Evolutionary conservation across 37 sponge, comb jelly and placozoan genomes (phyloP), one percentile per base, ranked within the genome.

Genomic region (Haliclona indistincta): DNA sequence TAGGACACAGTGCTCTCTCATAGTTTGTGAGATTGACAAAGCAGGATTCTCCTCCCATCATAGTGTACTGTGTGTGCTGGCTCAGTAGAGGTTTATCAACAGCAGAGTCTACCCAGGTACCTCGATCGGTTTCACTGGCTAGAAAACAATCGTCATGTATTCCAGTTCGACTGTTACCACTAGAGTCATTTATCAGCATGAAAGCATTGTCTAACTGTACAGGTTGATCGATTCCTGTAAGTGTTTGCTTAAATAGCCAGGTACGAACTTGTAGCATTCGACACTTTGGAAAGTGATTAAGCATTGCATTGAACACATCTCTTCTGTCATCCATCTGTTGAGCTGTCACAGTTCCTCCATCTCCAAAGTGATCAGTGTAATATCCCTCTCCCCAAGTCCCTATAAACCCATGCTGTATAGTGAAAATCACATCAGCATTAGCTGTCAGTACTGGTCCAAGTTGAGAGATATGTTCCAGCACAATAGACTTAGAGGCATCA

Each of bases 331-430:
- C 17, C 67, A 40, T 38, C 67, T 66, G 67, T 1, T 32, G 22
- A 36, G 67, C 38, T 40, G 10, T 19, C 11, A 66, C 3, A 36
- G 1, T 66, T 25, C 67, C 67, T 37, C 22, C 15, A 66, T 66
- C 67, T 40, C 67, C 67, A 66, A 66, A 66, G 67, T 37, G 22
- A 3, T 66, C 67, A 37, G 67, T 66, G 40, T 66, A 66, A 41
- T 35, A 66, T 38, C 67, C 67, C 38, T 66, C 67, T 40, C 67
- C 67, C 67, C 67, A 66, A 7, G 67, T 66, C 13, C 67, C 67
- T n/a, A 66, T 66, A 41, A 66, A 66, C 40, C 67, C 67, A 35
- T 66, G 67, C 4, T 66, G 67, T 10, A 66, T 36, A 37, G 67
- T 41, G 5, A 66, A 41, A n/a, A 66, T 66, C 37, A 66, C 39